phyloP scores from a whole-genome alignment of 2,113 vertebrate species.

The Sinosuthora webbiana region DNA sequence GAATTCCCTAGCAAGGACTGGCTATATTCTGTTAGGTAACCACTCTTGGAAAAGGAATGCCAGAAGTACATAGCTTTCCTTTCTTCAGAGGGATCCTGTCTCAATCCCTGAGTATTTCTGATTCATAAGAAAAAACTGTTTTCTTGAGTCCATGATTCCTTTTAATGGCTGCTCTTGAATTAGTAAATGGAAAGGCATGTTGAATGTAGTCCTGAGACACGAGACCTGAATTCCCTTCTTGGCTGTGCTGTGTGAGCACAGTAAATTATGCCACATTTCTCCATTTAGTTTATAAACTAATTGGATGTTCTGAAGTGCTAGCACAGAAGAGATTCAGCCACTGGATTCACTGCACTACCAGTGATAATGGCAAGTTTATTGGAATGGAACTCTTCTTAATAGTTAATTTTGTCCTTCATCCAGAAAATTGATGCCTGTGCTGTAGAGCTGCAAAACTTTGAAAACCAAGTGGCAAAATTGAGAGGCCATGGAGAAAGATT shows the following conservation, averaged over 20 bases:
- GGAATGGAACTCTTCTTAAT: not conserved
- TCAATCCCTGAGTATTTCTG: not conserved
- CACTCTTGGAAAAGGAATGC: not conserved
- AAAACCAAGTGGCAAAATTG: slow-evolving; percentile 73
- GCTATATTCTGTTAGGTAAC: not conserved
- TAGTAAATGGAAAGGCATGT: not conserved
- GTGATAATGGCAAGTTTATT: not conserved
- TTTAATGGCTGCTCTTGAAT: not conserved
- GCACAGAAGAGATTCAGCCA: not conserved
- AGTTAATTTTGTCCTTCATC: not conserved
- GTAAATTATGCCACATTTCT: not conserved
- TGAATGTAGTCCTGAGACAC: not conserved
- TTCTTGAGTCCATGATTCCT: not conserved
- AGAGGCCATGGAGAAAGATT: slow-evolving; percentile 72
- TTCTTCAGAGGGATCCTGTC: not conserved
- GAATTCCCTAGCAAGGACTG: not conserved
- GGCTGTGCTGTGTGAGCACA: not conserved
- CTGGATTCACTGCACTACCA: not conserved
- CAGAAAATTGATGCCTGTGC: slow-evolving; percentile 70
- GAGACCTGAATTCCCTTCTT: not conserved
- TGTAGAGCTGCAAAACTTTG: slow-evolving; percentile 74
- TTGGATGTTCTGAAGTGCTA: not conserved
- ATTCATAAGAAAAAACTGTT: not conserved
- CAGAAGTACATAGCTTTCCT: not conserved
- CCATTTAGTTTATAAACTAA: not conserved